phyloP scores from a whole-genome alignment of 1,140 invertebrate species.

The Trichonephila clavata region DNA sequence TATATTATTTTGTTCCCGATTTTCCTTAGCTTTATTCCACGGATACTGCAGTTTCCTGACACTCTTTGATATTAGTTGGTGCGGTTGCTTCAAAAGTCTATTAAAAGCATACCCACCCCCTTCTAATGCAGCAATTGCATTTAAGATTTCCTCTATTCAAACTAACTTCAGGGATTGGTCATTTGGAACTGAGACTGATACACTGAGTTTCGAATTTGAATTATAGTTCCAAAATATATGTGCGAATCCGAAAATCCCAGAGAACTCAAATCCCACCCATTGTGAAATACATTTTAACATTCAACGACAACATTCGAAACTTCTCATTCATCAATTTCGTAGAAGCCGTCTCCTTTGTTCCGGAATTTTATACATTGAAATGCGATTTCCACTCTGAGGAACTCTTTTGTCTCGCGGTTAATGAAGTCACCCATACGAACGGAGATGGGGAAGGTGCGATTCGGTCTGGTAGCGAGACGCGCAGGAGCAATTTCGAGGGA shows the following conservation, averaged over 20 bases:
- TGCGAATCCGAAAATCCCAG: background rate
- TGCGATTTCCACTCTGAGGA: constrained; percentile 58
- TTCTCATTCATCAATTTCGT: constrained; percentile 54
- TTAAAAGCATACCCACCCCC: background rate
- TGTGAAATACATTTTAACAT: constrained; percentile 15
- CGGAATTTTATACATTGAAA: constrained; percentile 43
- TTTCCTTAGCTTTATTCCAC: background rate
- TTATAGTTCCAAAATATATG: constrained; percentile 40
- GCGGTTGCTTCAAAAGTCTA: background rate
- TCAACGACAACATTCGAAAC: background rate
- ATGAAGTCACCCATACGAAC: constrained; percentile 50
- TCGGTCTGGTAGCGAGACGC: background rate
- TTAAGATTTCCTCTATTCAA: constrained; percentile 51
- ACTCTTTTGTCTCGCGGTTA: constrained; percentile 63
- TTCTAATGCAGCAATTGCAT: background rate
- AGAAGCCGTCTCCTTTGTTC: constrained; percentile 40
- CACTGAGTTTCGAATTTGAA: background rate
- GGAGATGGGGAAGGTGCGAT: constrained; percentile 32
- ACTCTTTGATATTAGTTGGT: background rate
- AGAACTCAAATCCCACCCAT: constrained; percentile 32
- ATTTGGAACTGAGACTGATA: constrained; percentile 43
- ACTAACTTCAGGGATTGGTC: constrained; percentile 44
- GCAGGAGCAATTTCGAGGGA: constrained; percentile 13
- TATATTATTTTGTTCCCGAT: background rate
- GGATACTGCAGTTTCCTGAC: background rate